Conservation (phyloP, 1,140 invertebrate species). For the Trissolcus basalis region DNA sequence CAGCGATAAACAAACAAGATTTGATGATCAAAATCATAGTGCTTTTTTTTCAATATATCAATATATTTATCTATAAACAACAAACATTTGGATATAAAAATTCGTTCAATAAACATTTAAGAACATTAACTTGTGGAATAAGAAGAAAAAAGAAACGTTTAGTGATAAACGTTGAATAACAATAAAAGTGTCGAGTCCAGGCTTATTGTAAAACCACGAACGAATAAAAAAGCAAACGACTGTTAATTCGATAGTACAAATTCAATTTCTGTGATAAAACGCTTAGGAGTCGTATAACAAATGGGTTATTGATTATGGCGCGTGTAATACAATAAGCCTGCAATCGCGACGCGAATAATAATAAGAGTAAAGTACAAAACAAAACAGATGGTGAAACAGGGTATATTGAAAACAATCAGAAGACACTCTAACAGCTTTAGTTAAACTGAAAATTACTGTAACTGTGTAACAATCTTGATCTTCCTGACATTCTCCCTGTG, state of each 20-base stretch:
- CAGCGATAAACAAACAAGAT: no score
- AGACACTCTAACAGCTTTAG: background rate
- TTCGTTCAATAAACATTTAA: background rate
- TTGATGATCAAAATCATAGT: background rate
- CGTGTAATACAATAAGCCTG: background rate
- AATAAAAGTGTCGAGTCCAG: no score
- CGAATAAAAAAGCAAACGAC: no score
- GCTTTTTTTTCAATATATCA: no score
- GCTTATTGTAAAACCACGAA: no score
- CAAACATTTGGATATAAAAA: background rate
- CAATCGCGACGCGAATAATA: background rate
- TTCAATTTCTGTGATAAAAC: no score
- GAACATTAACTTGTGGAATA: background rate
- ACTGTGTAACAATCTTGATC: slow-evolving; percentile 18
- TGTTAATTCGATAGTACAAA: no score
- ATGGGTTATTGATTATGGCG: background rate
- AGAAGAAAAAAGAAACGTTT: no score
- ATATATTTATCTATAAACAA: background rate
- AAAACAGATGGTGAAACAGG: background rate
- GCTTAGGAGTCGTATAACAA: no score
- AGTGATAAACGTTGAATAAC: no score
- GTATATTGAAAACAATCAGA: background rate
- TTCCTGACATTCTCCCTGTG: slow-evolving; percentile 8
- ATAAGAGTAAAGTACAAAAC: background rate
- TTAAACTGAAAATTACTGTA: slow-evolving; percentile 2